Percentiles rank a stretch among this genome's conserved stretches.
phyloP scores from a whole-genome alignment of 1,140 invertebrate species.

The Caenorhabditis remanei region DNA sequence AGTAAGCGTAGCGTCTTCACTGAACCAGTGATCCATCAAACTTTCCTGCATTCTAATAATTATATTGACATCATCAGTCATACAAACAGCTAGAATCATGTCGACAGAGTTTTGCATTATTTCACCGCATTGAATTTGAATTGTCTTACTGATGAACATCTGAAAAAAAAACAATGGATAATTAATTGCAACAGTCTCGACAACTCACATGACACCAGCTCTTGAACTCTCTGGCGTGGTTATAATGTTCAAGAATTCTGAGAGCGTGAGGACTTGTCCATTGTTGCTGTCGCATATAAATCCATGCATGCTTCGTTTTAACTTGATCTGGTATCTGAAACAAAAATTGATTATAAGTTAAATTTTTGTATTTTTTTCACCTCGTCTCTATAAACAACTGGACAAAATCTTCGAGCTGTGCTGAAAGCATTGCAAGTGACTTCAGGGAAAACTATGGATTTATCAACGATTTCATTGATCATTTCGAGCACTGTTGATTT shows the following conservation, averaged over 20 bases:
- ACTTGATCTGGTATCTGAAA: not conserved
- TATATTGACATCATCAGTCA: conserved; percentile 18
- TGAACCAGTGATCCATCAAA: conserved; percentile 11
- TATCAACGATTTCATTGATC: not conserved
- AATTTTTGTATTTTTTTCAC: not conserved
- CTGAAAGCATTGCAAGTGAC: not conserved
- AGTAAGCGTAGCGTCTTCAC: not conserved
- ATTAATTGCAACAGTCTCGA: too few relatives aligned
- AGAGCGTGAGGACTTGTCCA: conserved; percentile 36
- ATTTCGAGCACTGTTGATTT: not conserved
- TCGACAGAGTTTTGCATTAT: not conserved
- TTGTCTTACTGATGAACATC: conserved; percentile 11
- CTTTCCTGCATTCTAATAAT: not conserved
- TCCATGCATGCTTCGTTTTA: conserved; percentile 2
- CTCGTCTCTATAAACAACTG: not conserved
- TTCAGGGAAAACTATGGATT: not conserved
- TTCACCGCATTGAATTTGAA: not conserved
- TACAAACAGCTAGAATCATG: not conserved
- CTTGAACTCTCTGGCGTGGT: not conserved
- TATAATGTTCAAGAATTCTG: not conserved
- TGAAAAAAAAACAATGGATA: not conserved
- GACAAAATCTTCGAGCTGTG: conserved; percentile 23
- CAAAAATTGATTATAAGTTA: not conserved
- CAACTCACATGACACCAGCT: conserved; percentile 4
- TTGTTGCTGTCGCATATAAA: not conserved